Percentiles rank a stretch among this genome's conserved stretches.
Evolutionary conservation across 2,888 invertebrate species (phyloP).

Genomic region (Adelphocoris suturalis): DNA sequence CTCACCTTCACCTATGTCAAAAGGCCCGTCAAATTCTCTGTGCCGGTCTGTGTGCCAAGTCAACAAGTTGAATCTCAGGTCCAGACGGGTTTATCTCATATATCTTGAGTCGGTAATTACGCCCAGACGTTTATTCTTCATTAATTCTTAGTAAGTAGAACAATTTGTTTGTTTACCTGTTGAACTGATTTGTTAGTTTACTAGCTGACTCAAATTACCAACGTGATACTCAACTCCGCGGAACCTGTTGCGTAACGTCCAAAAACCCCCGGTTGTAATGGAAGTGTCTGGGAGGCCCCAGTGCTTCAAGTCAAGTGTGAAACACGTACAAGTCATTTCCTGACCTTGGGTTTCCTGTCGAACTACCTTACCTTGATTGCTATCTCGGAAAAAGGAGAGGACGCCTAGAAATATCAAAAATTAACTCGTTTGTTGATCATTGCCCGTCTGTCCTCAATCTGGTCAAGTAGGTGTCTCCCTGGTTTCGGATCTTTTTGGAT

Average conservation of each 20-base stretch:
- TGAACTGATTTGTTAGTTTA: conserved; percentile 9
- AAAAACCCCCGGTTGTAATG: not conserved
- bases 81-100: not conserved
- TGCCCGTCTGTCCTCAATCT: not conserved
- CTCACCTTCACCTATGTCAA: too few relatives aligned
- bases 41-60: too few relatives aligned
- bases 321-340: not conserved
- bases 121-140: not conserved
- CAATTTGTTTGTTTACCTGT: not conserved
- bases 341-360: not conserved
- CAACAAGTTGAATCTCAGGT: too few relatives aligned
- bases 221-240: not conserved
- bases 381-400: not conserved
- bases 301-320: conserved; percentile 10
- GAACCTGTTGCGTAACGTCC: not conserved
- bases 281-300: not conserved
- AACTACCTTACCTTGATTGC: not conserved
- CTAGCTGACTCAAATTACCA: not conserved
- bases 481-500: too few relatives aligned
- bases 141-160: not conserved
- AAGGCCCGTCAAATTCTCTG: too few relatives aligned
- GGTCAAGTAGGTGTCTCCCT: too few relatives aligned
- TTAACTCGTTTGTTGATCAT: not conserved
- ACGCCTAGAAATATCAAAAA: not conserved
- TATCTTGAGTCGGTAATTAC: not conserved